Evolutionary conservation across 2,113 vertebrate species (phyloP), one percentile per base, ranked within the genome.

Genomic region (Siniperca chuatsi): DNA sequence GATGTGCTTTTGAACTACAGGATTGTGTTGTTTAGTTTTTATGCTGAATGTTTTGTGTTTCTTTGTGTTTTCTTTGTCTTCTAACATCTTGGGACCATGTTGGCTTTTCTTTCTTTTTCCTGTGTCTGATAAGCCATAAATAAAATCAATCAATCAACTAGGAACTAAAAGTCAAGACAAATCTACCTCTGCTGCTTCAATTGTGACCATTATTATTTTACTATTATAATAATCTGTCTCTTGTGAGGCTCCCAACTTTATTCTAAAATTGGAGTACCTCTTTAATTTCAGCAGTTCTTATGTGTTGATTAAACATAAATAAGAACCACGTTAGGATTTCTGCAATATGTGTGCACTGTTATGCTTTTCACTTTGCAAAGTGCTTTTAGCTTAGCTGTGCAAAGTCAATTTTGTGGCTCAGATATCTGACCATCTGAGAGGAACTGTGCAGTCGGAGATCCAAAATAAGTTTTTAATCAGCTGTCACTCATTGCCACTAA

Each of bases 401-500:
- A 46, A 61, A 68, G 58, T 75, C 21, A 50, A 57, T 81, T 79
- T 70, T 75, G 18, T 57, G 60, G 20, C 42, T 16, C 66, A 65
- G n/a, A 79, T 40, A 72, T 85, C 61, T 57, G 10, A 70, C 48
- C 37, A 69, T 73, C 57, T 66, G 52, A 84, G 61, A 48, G n/a
- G 29, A 86, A 66, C 60, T 76, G 67, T 55, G 79, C 67, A 46
- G 65, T 12, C 16, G 1, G 15, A 80, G 15, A 37, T 70, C 46
- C 25, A 46, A 11, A 75, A 67, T 44, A 29, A 25, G 44, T 68
- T 84, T 90, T 75, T 57, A 78, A 65, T 82, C 64, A 46, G 62
- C 74, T 71, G 61, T 70, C 77, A 73, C 61, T 89, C 70, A 75
- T 54, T 33, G 8, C 16, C 70, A 52, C 67, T 68, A 77, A 69